Conservation (phyloP, 1,140 invertebrate species). For the Nymphalis io region DNA sequence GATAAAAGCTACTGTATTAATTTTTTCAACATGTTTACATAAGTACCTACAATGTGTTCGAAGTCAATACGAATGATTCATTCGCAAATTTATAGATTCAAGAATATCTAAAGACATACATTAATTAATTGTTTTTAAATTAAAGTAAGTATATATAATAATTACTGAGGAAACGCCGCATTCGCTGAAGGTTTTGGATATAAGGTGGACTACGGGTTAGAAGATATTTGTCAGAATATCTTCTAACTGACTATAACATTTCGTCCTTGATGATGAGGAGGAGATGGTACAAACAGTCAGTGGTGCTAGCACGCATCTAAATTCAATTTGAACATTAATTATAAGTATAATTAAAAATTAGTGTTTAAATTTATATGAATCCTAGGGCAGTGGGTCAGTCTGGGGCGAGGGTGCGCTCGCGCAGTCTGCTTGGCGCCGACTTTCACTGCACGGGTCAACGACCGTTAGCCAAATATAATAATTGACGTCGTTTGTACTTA, state of each 20-base stretch:
- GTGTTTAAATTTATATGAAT: not conserved
- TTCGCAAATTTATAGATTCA: not conserved
- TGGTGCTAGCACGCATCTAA: too few relatives aligned
- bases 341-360: not conserved
- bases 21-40: slow-evolving; percentile 3
- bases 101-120: too few relatives aligned
- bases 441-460: slow-evolving; percentile 44
- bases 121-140: too few relatives aligned
- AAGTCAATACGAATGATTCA: not conserved
- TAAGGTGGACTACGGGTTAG: too few relatives aligned
- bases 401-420: slow-evolving; percentile 30
- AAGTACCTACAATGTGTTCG: not conserved
- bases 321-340: too few relatives aligned
- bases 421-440: slow-evolving; percentile 46
- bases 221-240: too few relatives aligned
- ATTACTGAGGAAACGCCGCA: too few relatives aligned
- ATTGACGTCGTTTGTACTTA: slow-evolving; percentile 24
- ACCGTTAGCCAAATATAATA: slow-evolving; percentile 42
- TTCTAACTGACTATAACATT: too few relatives aligned
- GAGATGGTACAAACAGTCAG: too few relatives aligned
- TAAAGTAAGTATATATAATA: too few relatives aligned
- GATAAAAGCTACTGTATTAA: slow-evolving; percentile 25
- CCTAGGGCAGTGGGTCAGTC: slow-evolving; percentile 21
- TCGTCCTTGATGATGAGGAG: too few relatives aligned
- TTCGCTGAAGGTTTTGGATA: too few relatives aligned